These are phyloP conservation scores for Chascanopsetta lugubris DNA, from an alignment of 2,113 vertebrate species.

Conservation along the genomic window DNA sequence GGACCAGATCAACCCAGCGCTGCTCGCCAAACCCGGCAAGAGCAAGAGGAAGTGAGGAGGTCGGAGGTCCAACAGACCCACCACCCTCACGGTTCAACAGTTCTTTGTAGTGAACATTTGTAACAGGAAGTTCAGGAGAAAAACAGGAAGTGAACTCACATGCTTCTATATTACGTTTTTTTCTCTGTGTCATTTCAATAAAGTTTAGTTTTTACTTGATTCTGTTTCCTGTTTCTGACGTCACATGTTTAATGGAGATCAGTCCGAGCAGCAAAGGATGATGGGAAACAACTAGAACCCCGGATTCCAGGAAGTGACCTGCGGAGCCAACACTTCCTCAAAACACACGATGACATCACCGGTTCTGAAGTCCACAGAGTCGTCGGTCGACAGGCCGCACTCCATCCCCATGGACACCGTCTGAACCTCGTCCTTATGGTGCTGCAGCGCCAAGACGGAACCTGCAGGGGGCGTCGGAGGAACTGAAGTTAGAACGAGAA, in stretches of 20 bases:
- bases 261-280: conserved; percentile 8
- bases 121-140: too few relatives aligned
- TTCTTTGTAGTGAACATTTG: too few relatives aligned
- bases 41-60: conserved; percentile 80
- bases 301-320: conserved; percentile 89
- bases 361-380: conserved; percentile 76
- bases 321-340: conserved; percentile 76
- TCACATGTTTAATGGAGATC: background rate
- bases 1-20: conserved; percentile 82
- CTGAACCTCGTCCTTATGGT: conserved; percentile 89
- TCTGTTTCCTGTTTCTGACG: background rate
- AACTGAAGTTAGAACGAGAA: background rate
- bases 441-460: conserved; percentile 85
- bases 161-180: background rate
- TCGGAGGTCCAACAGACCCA: background rate
- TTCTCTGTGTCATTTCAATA: background rate
- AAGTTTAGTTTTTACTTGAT: background rate
- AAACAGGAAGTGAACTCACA: too few relatives aligned
- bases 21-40: conserved; percentile 86
- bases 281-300: conserved; percentile 79
- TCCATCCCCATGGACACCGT: conserved; percentile 89
- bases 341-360: conserved; percentile 91
- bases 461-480: conserved; percentile 72
- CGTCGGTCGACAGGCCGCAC: conserved; percentile 88
- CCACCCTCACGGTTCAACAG: background rate